Evolutionary conservation across 2,888 invertebrate species (phyloP), one percentile per base, ranked within the genome.

Genomic region (Autographa gamma): DNA sequence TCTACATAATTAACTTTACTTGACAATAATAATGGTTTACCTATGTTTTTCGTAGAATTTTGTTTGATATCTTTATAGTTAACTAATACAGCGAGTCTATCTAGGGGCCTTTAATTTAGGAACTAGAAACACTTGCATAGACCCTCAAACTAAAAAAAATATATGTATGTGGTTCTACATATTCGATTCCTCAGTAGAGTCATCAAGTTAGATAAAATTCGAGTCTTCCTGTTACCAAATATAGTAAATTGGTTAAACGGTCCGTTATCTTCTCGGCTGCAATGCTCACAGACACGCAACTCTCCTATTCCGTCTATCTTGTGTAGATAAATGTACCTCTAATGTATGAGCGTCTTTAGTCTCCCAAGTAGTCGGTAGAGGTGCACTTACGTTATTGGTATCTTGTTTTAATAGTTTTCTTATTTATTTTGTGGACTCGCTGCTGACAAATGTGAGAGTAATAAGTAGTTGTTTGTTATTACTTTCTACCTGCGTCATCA

Each of bases 161-260:
- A 34, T 6, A 34, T 8, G 34, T 34, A 32, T 5, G 34, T 34
- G 34, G 6, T 34, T 34, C 34, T 34, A 34, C 11, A 16, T 3
- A 13, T 60, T 32, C 19, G 38, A 48, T 71, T 75, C 64, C 62
- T 62, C 69, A 65, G 71, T 76, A 73, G 74, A 74, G 66, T 74
- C 75, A 74, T 63, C 59, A 59, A 63, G 58, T 34, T 67, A 66
- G 68, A 75, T 72, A 71, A 67, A 71, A 73, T 72, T 78, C 18
- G 62, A 73, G 74, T 70, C 69, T 77, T 79, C 71, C 73, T 79
- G 74, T 62, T 68, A 61, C 63, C 60, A 63, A 74, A 54, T 48
- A 48, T 70, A 67, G 82, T 88, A 81, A 88, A 88, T 88, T 89
- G 85, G 85, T 85, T 88, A 88, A 89, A 85, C 86, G 85, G 71